Evolutionary conservation across 2,113 vertebrate species (phyloP).

Genomic region (Euleptes europaea): DNA sequence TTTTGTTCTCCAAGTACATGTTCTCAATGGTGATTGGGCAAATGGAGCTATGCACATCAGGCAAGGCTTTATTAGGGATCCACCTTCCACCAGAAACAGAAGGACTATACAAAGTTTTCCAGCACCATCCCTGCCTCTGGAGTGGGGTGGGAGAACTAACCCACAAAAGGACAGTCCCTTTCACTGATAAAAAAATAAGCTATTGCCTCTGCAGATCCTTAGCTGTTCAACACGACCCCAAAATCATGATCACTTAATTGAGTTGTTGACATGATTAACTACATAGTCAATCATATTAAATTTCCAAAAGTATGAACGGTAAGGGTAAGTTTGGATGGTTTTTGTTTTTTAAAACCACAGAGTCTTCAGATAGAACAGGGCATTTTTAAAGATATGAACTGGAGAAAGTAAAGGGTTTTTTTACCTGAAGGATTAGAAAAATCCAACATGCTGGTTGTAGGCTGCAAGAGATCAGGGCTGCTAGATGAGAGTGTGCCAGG

Average conservation of each 20-base stretch:
- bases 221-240: neutral
- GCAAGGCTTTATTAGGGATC: too few species aligned
- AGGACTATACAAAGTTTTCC: too few species aligned
- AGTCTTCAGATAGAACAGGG: neutral
- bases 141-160: too few species aligned
- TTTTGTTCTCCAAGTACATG: too few species aligned
- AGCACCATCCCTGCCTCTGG: too few species aligned
- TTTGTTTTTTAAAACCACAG: neutral
- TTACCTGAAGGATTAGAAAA: slow-evolving; percentile 95
- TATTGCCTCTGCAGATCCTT: neutral
- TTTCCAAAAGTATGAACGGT: neutral
- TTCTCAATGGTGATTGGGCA: too few species aligned
- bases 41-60: too few species aligned
- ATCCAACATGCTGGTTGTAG: slow-evolving; percentile 88
- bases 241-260: neutral
- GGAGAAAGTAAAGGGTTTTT: neutral
- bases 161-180: too few species aligned
- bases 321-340: neutral
- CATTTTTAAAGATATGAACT: neutral
- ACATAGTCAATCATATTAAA: neutral
- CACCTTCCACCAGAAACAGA: too few species aligned
- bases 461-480: slow-evolving; percentile 94
- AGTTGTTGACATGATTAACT: neutral
- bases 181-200: neutral
- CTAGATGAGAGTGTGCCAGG: slow-evolving; percentile 92